Evolutionary conservation across 2,888 invertebrate species (phyloP).

Genomic region (Andrena bucephala): DNA sequence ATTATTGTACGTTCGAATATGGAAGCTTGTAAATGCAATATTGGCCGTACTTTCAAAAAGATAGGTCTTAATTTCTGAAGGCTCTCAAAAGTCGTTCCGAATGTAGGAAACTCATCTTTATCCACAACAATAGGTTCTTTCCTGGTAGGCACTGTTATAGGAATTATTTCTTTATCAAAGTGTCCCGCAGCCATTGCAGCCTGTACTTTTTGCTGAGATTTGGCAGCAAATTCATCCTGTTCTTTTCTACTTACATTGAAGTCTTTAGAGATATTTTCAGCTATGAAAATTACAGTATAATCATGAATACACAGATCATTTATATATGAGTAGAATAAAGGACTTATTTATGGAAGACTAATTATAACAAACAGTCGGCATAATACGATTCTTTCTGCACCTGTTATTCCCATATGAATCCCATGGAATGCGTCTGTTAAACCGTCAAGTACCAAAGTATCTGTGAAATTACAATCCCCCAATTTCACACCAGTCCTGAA

Average conservation of each 20-base stretch:
- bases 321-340: neutral
- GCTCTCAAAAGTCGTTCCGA: conserved; percentile 87
- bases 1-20: conserved; percentile 8
- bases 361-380: neutral
- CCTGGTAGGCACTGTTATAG: conserved; percentile 86
- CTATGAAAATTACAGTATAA: conserved; percentile 82
- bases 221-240: conserved; percentile 90
- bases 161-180: conserved; percentile 91
- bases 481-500: conserved; percentile 89
- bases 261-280: conserved; percentile 91
- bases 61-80: conserved; percentile 88
- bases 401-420: conserved; percentile 93
- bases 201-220: conserved; percentile 89
- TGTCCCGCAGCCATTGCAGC: conserved; percentile 87
- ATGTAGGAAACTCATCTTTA: conserved; percentile 90
- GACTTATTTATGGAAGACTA: neutral
- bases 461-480: conserved; percentile 88
- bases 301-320: neutral
- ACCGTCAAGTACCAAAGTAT: conserved; percentile 90
- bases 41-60: conserved; percentile 87
- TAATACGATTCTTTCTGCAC: conserved; percentile 80
- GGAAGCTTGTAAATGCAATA: conserved; percentile 1
- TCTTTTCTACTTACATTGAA: conserved; percentile 88
- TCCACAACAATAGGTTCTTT: conserved; percentile 85
- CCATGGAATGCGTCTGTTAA: conserved; percentile 91